phyloP scores from a whole-genome alignment of 1,140 invertebrate genomes.

The Drosophila suzukii region DNA sequence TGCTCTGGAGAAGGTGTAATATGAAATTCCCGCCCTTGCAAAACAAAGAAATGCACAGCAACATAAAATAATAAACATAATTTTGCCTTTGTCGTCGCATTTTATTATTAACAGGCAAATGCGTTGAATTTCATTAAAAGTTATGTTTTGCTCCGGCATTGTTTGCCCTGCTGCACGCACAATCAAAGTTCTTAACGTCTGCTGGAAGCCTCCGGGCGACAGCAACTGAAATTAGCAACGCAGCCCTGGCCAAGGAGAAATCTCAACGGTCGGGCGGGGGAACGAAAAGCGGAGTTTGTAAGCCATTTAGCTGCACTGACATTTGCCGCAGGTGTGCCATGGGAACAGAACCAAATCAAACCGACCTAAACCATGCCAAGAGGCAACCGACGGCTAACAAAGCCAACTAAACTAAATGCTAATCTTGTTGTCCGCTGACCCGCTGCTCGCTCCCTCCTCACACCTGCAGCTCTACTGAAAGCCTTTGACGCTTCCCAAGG shows the following conservation, averaged over 20 bases:
- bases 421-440: constrained; percentile 37
- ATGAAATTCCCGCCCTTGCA: constrained; percentile 58
- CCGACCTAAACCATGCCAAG: constrained; percentile 15
- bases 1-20: constrained; percentile 57
- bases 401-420: constrained; percentile 68
- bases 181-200: constrained; percentile 61
- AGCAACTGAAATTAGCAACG: constrained; percentile 57
- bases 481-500: constrained; percentile 38
- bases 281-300: not conserved
- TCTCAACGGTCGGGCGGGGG: not conserved
- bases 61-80: constrained; percentile 78
- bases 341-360: constrained; percentile 33
- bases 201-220: constrained; percentile 55
- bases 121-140: constrained; percentile 80
- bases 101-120: constrained; percentile 79
- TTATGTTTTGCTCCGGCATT: constrained; percentile 57
- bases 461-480: constrained; percentile 16
- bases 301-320: constrained; percentile 50
- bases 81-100: constrained; percentile 70
- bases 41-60: constrained; percentile 29
- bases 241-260: constrained; percentile 23
- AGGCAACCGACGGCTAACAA: constrained; percentile 35
- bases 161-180: constrained; percentile 42
- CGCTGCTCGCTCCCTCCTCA: not conserved
- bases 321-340: constrained; percentile 39